Evolutionary conservation across 2,797 vertebrate genomes (phyloP).

Genomic region (Dipus sagitta): DNA sequence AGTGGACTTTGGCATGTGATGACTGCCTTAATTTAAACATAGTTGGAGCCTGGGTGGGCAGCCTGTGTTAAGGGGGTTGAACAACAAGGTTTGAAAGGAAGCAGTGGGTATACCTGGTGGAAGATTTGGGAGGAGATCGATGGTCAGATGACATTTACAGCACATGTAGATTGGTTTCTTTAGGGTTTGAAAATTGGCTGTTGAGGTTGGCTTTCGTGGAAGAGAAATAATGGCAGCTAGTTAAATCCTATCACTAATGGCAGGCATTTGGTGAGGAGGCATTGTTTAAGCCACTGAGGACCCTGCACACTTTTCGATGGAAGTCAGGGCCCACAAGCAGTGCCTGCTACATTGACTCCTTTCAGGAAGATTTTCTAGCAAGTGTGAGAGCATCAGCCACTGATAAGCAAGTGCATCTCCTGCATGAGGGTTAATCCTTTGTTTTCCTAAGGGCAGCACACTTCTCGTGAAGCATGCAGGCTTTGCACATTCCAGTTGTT

Average conservation of each 20-base stretch:
- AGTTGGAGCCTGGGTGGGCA: not conserved
- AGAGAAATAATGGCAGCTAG: conserved; percentile 32
- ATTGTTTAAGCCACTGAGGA: not conserved
- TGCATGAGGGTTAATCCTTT: conserved; percentile 36
- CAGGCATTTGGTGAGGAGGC: not conserved
- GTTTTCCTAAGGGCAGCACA: conserved; percentile 73
- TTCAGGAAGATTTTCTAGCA: conserved; percentile 34
- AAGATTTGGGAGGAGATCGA: conserved; percentile 33
- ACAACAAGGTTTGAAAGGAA: not conserved
- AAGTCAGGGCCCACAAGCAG: not conserved
- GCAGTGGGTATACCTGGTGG: not conserved
- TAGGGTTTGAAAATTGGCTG: not conserved
- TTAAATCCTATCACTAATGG: not conserved
- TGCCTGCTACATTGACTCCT: not conserved
- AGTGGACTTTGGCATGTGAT: conserved; percentile 56
- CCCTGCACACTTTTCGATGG: conserved; percentile 4
- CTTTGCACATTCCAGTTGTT: conserved; percentile 12
- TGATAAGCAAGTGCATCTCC: conserved; percentile 48
- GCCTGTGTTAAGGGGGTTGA: not conserved
- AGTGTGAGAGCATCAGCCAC: conserved; percentile 1
- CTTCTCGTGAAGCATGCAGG: conserved; percentile 56
- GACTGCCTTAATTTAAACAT: conserved; percentile 45
- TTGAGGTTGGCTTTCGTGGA: conserved; percentile 12
- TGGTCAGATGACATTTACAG: not conserved
- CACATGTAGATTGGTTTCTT: conserved; percentile 8